Evolutionary conservation across 2,797 vertebrate genomes (phyloP).

Genomic region (Anabas testudineus): DNA sequence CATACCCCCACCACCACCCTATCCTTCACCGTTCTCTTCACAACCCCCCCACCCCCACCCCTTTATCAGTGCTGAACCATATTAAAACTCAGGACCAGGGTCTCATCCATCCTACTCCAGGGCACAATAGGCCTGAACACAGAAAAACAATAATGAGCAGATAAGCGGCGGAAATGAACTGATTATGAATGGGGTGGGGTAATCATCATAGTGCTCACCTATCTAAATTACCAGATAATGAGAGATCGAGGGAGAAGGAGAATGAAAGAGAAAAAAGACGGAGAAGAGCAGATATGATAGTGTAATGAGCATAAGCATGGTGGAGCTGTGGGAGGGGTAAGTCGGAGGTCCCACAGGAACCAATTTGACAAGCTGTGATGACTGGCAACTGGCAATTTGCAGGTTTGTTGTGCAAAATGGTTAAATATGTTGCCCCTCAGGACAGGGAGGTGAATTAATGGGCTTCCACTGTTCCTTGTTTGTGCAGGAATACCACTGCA

Average conservation of each 20-base stretch:
- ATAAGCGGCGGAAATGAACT: conserved; percentile 62
- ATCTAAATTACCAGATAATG: conserved; percentile 66
- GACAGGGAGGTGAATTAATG: neutral
- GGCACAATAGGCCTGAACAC: conserved; percentile 49
- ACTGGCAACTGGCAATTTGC: conserved; percentile 39
- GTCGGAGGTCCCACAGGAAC: conserved; percentile 27
- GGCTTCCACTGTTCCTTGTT: neutral
- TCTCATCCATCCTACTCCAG: conserved; percentile 60
- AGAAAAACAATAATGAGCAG: conserved; percentile 69
- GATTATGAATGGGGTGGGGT: conserved; percentile 58
- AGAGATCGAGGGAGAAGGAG: conserved; percentile 39
- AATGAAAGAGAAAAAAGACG: conserved; percentile 28
- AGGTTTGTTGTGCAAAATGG: conserved; percentile 17
- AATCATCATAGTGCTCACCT: conserved; percentile 49
- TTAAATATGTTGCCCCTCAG: conserved; percentile 12
- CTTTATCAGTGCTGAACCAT: conserved; percentile 29
- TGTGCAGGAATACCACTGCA: conserved; percentile 13
- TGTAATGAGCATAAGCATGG: conserved; percentile 41
- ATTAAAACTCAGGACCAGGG: conserved; percentile 60
- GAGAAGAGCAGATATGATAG: conserved; percentile 31
- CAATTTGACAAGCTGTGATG: conserved; percentile 44
- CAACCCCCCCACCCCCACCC: conserved; percentile 4
- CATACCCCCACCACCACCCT: neutral
- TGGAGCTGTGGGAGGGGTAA: neutral
- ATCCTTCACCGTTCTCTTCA: neutral